Conservation (phyloP, 2,113 vertebrate genomes). For the Alouatta palliata region DNA sequence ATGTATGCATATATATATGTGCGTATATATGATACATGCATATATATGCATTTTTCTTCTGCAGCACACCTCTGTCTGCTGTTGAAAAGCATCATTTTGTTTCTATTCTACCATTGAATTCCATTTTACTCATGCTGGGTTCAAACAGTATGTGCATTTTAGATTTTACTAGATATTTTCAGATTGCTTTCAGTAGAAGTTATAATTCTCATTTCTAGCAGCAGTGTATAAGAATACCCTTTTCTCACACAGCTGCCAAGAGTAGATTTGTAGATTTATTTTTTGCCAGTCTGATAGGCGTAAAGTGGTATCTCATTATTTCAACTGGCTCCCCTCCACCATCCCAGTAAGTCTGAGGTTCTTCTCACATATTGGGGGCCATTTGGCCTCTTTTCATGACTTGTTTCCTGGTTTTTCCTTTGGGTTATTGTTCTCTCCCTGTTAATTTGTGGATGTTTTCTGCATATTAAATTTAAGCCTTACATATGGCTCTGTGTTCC, state of each 20-base stretch:
- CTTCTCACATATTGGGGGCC: background rate
- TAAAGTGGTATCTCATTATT: background rate
- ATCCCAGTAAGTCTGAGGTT: rapidly evolving
- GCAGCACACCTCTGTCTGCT: background rate
- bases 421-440: background rate
- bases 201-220: background rate
- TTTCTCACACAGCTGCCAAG: background rate
- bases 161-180: background rate
- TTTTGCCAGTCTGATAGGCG: background rate
- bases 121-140: background rate
- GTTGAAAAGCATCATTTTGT: background rate
- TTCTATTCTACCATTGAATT: too few relatives aligned
- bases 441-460: rapidly evolving
- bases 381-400: background rate
- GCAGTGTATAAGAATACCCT: rapidly evolving
- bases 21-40: background rate
- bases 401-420: rapidly evolving
- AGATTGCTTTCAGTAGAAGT: background rate
- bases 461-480: background rate
- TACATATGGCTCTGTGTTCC: background rate
- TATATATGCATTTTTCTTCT: background rate
- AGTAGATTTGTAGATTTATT: background rate
- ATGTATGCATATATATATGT: background rate
- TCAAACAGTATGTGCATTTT: background rate
- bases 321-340: too few relatives aligned